Evolutionary conservation across 2,113 vertebrate species (phyloP).

Genomic region (Chlorodrepanis virens): DNA sequence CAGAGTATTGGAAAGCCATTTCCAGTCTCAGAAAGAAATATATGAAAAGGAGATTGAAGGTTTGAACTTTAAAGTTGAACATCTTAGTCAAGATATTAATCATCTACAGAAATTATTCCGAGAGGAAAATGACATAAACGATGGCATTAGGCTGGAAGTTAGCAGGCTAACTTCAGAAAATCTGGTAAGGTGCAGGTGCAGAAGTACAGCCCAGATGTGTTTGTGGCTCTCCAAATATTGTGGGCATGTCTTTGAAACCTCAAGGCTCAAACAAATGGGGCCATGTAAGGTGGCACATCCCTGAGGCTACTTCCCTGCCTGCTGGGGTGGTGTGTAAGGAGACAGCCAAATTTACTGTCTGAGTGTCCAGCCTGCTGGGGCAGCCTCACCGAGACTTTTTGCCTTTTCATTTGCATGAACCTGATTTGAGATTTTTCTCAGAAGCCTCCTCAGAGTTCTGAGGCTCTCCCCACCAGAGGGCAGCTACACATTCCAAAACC

Average conservation of each 20-base stretch:
- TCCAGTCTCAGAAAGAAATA: constrained; percentile 85
- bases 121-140: constrained; percentile 87
- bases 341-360: neutral
- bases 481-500: neutral
- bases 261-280: neutral
- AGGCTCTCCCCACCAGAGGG: constrained; percentile 3
- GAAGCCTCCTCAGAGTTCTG: neutral
- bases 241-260: neutral
- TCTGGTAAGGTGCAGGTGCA: constrained; percentile 68
- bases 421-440: neutral
- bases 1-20: constrained; percentile 87
- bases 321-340: neutral
- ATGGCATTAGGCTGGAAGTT: constrained; percentile 86
- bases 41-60: constrained; percentile 86
- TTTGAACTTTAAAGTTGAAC: constrained; percentile 83
- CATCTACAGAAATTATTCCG: constrained; percentile 87
- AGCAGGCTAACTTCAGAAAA: constrained; percentile 88
- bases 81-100: constrained; percentile 88
- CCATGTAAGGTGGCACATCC: neutral
- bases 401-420: neutral
- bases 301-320: neutral
- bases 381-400: neutral
- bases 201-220: neutral
- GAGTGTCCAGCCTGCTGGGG: neutral
- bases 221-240: neutral